Base-by-base conservation (phyloP, 1,140 invertebrate species). In the Megalopta genalis region DNA sequence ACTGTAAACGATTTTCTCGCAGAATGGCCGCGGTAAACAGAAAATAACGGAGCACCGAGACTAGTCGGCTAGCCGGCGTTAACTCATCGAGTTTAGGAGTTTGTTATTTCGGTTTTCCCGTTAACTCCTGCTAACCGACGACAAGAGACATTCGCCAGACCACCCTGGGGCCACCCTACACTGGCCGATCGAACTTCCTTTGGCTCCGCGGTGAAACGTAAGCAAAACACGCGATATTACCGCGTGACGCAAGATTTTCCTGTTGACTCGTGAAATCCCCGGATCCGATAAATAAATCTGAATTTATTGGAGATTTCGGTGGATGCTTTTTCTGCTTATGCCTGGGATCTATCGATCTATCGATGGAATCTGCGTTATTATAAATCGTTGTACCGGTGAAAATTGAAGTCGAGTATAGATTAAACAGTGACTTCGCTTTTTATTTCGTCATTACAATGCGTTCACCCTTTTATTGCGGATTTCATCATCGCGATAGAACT, bases 101-200 rank as follows among this genome's bases (percentile, higher is more conserved):
- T 91, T 92, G 85, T 92, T 91, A 88, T 89, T 90, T 83, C 84
- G 86, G 84, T 86, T 85, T 88, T 86, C 81, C 81, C 82, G 88
- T 90, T 89, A 91, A 91, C 87, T 84, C 67, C 75, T 25, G 77
- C 85, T 74, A 82, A 71, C 71, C 76, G 83, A 84, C 83, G 90
- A 91, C 89, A 91, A 89, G 90, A 90, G 90, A 92, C 90, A 89
- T 88, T 92, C 81, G 85, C 91, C 91, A 92, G 91, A 92, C 88
- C 90, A 90, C 90, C 90, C 76, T 85, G 83, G 77, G 73, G 82
- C 85, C 62, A 62, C 65, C 65, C 46, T 77, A 76, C 77, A 81
- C 84, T 78, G 81, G 77, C 62, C 81, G 71, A 83, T 84, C 83
- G 64, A 32, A 64, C 25, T 57, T 63, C 62, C 25, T 49, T 63